Conservation (phyloP, 2,113 vertebrate genomes). For the Argyrosomus japonicus region DNA sequence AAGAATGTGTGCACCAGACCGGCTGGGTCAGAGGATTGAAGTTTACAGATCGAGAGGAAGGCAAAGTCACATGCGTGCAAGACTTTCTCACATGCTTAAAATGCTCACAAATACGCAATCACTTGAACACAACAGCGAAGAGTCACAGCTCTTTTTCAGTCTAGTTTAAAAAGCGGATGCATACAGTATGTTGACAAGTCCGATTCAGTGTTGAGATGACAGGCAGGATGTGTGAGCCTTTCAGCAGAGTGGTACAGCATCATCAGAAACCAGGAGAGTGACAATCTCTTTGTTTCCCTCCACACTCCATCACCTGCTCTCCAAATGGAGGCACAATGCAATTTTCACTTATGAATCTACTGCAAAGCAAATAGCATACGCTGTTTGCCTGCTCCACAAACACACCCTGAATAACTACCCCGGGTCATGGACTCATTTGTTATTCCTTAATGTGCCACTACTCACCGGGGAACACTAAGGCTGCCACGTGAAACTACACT, state of each 20-base stretch:
- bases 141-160: neutral
- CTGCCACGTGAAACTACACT: slow-evolving; percentile 65
- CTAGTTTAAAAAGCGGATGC: slow-evolving; percentile 31
- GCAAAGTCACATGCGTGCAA: slow-evolving; percentile 26
- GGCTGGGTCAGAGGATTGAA: slow-evolving; percentile 33
- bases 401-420: slow-evolving; percentile 76
- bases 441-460: slow-evolving; percentile 81
- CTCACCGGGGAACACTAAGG: slow-evolving; percentile 72
- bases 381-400: slow-evolving; percentile 70
- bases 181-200: slow-evolving; percentile 48
- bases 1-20: slow-evolving; percentile 43
- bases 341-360: slow-evolving; percentile 80
- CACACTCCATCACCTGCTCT: slow-evolving; percentile 74
- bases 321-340: slow-evolving; percentile 79
- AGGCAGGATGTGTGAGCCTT: slow-evolving; percentile 66
- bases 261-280: slow-evolving; percentile 61
- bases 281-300: slow-evolving; percentile 68
- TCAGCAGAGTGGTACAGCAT: slow-evolving; percentile 42
- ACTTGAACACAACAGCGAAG: neutral
- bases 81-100: neutral
- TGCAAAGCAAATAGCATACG: slow-evolving; percentile 77
- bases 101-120: neutral
- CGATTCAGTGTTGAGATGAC: slow-evolving; percentile 54
- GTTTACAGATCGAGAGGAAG: slow-evolving; percentile 17
- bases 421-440: slow-evolving; percentile 79